phyloP scores from a whole-genome alignment of 1,140 invertebrate species.

The Cyphomyrmex costatus region DNA sequence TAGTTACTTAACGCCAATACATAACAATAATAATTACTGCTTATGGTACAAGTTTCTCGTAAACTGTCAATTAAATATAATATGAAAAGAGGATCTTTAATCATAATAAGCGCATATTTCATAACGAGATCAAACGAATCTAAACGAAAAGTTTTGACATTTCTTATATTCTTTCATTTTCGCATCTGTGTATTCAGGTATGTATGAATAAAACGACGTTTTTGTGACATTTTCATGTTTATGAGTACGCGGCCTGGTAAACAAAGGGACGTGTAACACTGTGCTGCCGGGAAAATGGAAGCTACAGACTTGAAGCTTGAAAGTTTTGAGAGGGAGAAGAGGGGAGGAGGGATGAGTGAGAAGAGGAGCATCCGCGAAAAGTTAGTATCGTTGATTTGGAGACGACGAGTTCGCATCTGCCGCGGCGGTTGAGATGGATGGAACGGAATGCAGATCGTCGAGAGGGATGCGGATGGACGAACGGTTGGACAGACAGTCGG shows the following conservation, averaged over 20 bases:
- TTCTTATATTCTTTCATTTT: constrained; percentile 6
- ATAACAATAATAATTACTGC: not conserved
- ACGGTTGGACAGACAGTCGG: constrained; percentile 58
- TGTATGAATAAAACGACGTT: constrained; percentile 12
- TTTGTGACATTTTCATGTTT: not conserved
- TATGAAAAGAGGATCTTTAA: constrained; percentile 48
- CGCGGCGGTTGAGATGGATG: constrained; percentile 68
- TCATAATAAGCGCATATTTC: constrained; percentile 49
- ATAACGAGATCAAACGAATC: not conserved
- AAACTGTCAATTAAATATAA: constrained; percentile 51
- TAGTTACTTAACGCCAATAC: not conserved
- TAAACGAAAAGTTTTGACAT: not conserved
- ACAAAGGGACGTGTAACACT: constrained; percentile 52
- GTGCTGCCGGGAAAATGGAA: constrained; percentile 70
- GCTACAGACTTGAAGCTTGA: constrained; percentile 50
- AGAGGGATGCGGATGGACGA: constrained; percentile 66
- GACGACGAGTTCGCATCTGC: constrained; percentile 67
- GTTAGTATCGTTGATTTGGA: constrained; percentile 66
- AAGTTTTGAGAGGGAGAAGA: constrained; percentile 53
- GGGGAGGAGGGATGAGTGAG: constrained; percentile 12
- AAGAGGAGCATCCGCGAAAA: constrained; percentile 69
- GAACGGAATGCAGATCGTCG: constrained; percentile 69
- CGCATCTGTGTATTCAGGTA: not conserved
- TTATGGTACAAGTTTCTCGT: not conserved
- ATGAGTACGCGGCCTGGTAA: constrained; percentile 62